A percentile compares a stretch with the other conserved stretches of the same genome.
These are phyloP conservation scores for Rousettus leschenaultii DNA, from an alignment of 2,113 vertebrate genomes.

Conservation along the genomic window DNA sequence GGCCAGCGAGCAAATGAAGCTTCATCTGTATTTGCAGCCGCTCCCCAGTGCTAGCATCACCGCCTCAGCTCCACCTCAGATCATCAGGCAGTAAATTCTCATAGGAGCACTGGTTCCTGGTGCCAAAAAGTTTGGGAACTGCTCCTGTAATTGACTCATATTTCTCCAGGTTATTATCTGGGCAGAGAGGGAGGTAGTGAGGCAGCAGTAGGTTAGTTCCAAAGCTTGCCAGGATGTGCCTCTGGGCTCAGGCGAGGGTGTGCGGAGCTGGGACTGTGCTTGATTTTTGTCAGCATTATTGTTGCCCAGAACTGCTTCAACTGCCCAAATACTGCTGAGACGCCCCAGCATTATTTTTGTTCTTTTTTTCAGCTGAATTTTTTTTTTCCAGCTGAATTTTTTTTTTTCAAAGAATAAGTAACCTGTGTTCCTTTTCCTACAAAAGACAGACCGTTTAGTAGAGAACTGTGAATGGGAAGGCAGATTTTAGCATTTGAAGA, in stretches of 20 bases:
- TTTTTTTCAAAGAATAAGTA: not conserved
- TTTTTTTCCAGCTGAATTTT: not conserved
- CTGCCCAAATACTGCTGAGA: not conserved
- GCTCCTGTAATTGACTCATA: not conserved
- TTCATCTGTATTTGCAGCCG: too few relatives aligned
- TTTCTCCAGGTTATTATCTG: not conserved
- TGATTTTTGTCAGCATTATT: not conserved
- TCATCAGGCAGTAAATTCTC: too few relatives aligned
- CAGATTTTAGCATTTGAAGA: constrained; percentile 7
- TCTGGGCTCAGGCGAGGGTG: not conserved
- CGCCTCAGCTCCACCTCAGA: too few relatives aligned
- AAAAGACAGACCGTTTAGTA: not conserved
- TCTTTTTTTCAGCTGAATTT: not conserved
- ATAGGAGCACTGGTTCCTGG: too few relatives aligned
- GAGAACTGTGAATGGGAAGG: not conserved
- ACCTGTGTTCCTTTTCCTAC: not conserved
- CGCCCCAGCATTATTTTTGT: not conserved
- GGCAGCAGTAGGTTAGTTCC: not conserved
- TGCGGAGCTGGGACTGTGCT: not conserved
- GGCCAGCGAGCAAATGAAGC: too few relatives aligned
- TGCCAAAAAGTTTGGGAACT: too few relatives aligned
- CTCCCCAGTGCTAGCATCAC: too few relatives aligned
- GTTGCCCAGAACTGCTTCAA: not conserved
- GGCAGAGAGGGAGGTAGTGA: not conserved
- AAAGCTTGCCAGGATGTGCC: not conserved